Base-by-base conservation (phyloP, 2,888 invertebrate species). In the Crematogaster levior region DNA sequence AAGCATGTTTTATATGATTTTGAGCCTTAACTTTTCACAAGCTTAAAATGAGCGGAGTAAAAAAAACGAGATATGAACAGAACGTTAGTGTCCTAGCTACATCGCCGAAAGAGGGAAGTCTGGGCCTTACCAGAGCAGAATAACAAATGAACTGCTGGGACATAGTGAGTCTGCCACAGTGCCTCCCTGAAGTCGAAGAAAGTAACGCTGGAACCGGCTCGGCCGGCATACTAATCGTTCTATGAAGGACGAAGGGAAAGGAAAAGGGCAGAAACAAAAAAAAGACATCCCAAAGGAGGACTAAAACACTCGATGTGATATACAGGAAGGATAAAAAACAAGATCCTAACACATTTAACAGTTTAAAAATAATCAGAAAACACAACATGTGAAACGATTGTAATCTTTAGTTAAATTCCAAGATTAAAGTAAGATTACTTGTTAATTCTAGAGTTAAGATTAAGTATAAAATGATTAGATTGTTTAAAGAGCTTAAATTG, bases 101-200 rank as follows among this genome's bases (percentile, higher is more conserved):
- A 79, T 83, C 82, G 86, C 83, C 84, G 88, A 81, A 86, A 86
- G 66, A 65, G 53, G 30, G 12, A 88, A 91, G 86, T 85, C 85
- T 84, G 75, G 81, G 81, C 82, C 51, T 84, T 74, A 51, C 88
- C 87, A 90, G 89, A 89, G 86, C 87, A 84, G 88, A 91, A 91
- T 91, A 90, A 91, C 86, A 89, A 91, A 91, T 90, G 91, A 85
- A 87, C 88, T 85, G 83, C 65, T 82, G 40, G 84, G 85, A 88
- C 85, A 88, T 88, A 86, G 82, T 87, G 85, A 84, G 84, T 66
- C 84, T 83, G 88, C 87, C 84, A 85, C 85, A 82, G 86, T 88
- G 86, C 81, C 81, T 66, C 83, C 40, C 27, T 81, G 40, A 40
- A 84, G 65, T 82, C 75, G 85, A 90, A 82, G 87, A 84, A 89